Evolutionary conservation across 2,888 invertebrate species (phyloP), one percentile per base, ranked within the genome.

Genomic region (Caenorhabditis doughertyi): DNA sequence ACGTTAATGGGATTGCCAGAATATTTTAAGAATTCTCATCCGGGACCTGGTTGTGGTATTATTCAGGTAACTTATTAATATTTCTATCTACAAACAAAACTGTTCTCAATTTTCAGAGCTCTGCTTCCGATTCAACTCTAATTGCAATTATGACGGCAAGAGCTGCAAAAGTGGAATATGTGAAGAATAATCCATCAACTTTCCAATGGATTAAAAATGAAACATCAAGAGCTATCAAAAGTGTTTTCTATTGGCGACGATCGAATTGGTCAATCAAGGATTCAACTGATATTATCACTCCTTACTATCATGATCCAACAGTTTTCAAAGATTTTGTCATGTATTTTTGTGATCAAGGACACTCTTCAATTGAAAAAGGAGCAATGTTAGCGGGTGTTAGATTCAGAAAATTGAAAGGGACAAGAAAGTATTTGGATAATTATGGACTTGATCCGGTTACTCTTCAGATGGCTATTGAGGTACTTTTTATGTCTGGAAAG

Each of bases 341-440:
- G 42, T 93, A 93, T 87, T 93, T 93, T 85, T 93, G 93, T 0
- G 93, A 93, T 85, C 95, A 96, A 93, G 95, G 96, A 44, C 96
- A 97, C 92, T 96, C 96, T 3, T 96, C 96, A 0, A 95, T 97
- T 3, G 96, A 97, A 92, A 96, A 96, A 91, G 95, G 96, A 0
- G 96, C 96, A 7, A 93, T 95, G 29, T 92, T 97, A 62, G 95
- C 95, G 0, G 95, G 95, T 0, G 94, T 96, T 92, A 94, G 94
- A 79, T 95, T 96, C 94, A 94, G 95, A 76, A 93, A 95, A 35
- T 92, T 97, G 55, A 94, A 94, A 74, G 93, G 85, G 0, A 76
- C 83, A 3, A 27, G 79, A 95, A 0, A 84, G 18, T 80, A 77
- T 11, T 86, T 93, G 93, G 16, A 83, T 13, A 94, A 95, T 85